A percentile compares a stretch with the other conserved stretches of the same genome.
Evolutionary conservation across 2,113 vertebrate species (phyloP).

Genomic region (Helogale parvula): DNA sequence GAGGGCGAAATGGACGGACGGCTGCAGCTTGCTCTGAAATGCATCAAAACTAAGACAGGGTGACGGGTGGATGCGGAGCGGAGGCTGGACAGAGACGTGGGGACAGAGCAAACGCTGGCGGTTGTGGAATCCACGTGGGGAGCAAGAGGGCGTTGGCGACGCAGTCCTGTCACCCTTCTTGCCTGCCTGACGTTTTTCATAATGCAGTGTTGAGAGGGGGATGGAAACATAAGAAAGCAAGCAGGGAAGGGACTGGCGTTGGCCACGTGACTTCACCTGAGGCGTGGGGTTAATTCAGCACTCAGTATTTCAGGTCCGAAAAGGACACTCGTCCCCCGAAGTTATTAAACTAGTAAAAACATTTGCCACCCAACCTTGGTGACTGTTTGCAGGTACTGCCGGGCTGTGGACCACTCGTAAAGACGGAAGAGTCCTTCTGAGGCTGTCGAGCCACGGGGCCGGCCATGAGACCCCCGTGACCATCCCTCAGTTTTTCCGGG

Average conservation of each 20-base stretch:
- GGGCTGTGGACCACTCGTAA: slow-evolving; percentile 86
- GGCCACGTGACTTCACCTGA: neutral
- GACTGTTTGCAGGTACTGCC: neutral
- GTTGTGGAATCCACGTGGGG: neutral
- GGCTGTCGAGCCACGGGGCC: slow-evolving; percentile 85
- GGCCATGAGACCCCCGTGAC: slow-evolving; percentile 89
- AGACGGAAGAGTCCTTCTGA: slow-evolving; percentile 89
- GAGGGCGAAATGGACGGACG: neutral
- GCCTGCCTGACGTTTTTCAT: neutral
- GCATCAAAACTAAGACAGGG: neutral
- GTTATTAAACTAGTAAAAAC: neutral
- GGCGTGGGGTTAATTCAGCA: too few species aligned
- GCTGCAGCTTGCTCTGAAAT: neutral
- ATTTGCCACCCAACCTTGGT: neutral
- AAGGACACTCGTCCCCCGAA: neutral
- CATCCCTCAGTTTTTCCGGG: slow-evolving; percentile 86
- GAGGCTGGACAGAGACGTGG: neutral
- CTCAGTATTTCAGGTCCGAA: neutral
- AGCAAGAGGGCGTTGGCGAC: neutral
- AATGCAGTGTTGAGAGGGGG: neutral
- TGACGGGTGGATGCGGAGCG: neutral
- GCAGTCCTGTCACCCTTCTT: neutral
- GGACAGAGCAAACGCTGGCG: neutral
- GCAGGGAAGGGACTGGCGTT: too few species aligned
- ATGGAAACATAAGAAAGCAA: neutral